Evolutionary conservation across 2,113 vertebrate species (phyloP).

Genomic region (Catagonus wagneri): DNA sequence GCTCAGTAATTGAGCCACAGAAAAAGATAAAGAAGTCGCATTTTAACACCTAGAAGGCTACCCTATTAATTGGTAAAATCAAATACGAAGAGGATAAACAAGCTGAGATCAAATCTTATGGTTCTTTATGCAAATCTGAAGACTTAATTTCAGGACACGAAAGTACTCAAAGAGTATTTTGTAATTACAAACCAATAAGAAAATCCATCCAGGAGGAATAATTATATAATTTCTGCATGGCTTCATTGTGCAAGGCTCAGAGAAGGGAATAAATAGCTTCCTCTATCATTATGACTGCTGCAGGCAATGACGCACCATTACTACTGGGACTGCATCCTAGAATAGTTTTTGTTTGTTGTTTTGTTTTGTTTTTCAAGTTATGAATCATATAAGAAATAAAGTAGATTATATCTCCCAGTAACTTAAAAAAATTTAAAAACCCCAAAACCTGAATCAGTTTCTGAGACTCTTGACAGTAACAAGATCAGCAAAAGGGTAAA

Average conservation of each 20-base stretch:
- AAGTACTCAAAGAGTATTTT: constrained; percentile 81
- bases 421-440: not conserved
- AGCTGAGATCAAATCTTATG: constrained; percentile 59
- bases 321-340: constrained; percentile 81
- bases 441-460: constrained; percentile 30
- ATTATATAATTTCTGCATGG: constrained; percentile 87
- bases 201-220: constrained; percentile 88
- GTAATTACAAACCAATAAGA: constrained; percentile 88
- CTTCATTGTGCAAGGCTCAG: constrained; percentile 79
- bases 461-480: constrained; percentile 7
- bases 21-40: constrained; percentile 58
- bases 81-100: constrained; percentile 73
- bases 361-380: not conserved
- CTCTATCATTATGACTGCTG: constrained; percentile 79
- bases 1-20: constrained; percentile 57
- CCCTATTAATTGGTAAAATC: constrained; percentile 66
- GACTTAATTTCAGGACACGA: constrained; percentile 82
- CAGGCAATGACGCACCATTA: constrained; percentile 85
- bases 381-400: constrained; percentile 78
- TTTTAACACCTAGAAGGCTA: constrained; percentile 53
- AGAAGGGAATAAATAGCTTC: constrained; percentile 87
- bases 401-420: constrained; percentile 66
- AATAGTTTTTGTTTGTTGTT: constrained; percentile 69
- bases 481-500: not conserved
- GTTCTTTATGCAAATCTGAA: constrained; percentile 66